phyloP scores from a whole-genome alignment of 2,113 vertebrate species.

The Tachysurus vachellii region DNA sequence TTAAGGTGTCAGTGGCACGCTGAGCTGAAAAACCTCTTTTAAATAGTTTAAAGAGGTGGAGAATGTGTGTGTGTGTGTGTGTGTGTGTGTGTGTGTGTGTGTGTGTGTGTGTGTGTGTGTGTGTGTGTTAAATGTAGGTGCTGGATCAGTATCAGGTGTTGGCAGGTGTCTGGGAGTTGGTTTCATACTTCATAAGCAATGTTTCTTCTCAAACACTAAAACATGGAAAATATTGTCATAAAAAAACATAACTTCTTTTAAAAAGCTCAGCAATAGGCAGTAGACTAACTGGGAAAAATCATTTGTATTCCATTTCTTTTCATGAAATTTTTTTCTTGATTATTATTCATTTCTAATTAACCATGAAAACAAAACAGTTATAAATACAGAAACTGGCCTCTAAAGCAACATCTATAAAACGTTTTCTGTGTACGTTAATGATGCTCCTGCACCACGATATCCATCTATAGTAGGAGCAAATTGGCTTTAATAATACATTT shows the following conservation, averaged over 20 bases:
- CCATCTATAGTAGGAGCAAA: neutral
- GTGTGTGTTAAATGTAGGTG: neutral
- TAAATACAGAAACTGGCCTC: neutral
- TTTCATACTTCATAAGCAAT: neutral
- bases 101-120: conserved; percentile 7
- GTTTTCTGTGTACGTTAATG: neutral
- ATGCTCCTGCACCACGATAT: neutral
- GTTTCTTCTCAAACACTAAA: neutral
- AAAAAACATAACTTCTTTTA: neutral
- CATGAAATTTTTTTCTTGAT: neutral
- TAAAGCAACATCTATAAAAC: neutral
- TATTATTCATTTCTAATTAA: neutral
- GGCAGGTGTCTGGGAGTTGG: neutral
- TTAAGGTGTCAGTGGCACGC: neutral
- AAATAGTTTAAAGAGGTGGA: neutral
- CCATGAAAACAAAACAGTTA: neutral
- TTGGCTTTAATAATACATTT: neutral
- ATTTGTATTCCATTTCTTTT: neutral
- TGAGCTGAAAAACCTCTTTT: neutral
- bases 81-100: neutral
- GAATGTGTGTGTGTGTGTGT: conserved; percentile 7
- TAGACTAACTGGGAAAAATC: neutral
- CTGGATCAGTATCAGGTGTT: neutral
- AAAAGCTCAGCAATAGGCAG: neutral
- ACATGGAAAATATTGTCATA: neutral